A percentile compares a stretch with the other conserved stretches of the same genome.
These are phyloP conservation scores for Drosophila crucigera DNA, from an alignment of 2,888 invertebrate genomes.

Conservation along the genomic window DNA sequence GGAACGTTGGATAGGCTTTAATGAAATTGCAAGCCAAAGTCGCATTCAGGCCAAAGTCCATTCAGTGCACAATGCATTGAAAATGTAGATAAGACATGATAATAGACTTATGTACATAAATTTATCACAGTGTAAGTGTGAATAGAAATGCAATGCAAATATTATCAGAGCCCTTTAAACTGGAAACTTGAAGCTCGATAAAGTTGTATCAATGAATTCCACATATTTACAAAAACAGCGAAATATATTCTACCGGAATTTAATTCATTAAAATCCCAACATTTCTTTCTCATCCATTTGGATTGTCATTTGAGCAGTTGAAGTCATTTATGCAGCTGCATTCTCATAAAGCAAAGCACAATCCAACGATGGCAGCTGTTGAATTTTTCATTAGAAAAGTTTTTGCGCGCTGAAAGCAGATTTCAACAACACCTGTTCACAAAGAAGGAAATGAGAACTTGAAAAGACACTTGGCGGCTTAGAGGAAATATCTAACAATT, in stretches of 20 bases:
- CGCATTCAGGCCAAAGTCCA: conserved; percentile 20
- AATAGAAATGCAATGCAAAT: background rate
- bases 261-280: background rate
- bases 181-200: background rate
- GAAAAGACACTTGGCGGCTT: conserved; percentile 52
- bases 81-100: conserved; percentile 26
- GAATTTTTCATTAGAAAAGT: conserved; percentile 72
- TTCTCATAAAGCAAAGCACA: conserved; percentile 6
- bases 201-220: background rate
- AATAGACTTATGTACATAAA: conserved; percentile 24
- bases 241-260: background rate
- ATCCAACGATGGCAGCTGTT: conserved; percentile 27
- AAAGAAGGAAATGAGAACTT: conserved; percentile 50
- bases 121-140: background rate
- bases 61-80: conserved; percentile 18
- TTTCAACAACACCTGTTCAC: conserved; percentile 42
- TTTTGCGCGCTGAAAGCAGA: conserved; percentile 31
- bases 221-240: background rate
- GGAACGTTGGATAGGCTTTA: conserved; percentile 57
- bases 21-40: conserved; percentile 60
- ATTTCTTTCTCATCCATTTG: background rate
- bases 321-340: conserved; percentile 31
- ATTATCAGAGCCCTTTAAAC: background rate
- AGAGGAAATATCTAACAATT: conserved; percentile 35
- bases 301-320: background rate